Conservation (phyloP, 2,113 vertebrate genomes). For the Gymnogyps californianus region DNA sequence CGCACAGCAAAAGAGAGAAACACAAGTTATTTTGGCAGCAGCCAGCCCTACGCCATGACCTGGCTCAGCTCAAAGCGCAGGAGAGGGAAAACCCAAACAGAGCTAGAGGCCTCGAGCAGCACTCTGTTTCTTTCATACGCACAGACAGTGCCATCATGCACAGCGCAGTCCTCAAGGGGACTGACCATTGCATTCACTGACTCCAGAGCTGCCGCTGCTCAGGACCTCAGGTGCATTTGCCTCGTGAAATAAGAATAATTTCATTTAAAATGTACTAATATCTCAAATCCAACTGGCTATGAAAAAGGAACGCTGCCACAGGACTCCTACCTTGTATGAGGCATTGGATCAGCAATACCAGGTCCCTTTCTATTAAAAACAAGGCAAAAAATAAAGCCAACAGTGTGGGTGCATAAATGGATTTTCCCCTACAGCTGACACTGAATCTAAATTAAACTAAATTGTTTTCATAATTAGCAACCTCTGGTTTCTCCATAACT, state of each 20-base stretch:
- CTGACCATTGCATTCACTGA: rapidly evolving
- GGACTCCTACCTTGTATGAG: background rate
- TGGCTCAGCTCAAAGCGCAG: background rate
- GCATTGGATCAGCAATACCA: background rate
- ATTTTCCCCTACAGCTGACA: background rate
- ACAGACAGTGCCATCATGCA: rapidly evolving
- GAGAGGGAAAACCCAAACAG: background rate
- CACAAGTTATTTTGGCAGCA: background rate
- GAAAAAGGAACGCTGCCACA: background rate
- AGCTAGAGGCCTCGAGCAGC: background rate
- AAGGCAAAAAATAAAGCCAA: background rate
- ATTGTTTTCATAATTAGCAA: constrained; percentile 20
- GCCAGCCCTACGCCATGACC: rapidly evolving
- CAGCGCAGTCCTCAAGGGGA: background rate
- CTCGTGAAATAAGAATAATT: background rate
- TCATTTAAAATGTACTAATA: background rate
- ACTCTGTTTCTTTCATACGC: rapidly evolving
- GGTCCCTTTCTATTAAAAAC: background rate
- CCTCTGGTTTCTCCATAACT: constrained; percentile 47
- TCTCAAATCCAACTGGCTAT: background rate
- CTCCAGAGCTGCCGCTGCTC: background rate
- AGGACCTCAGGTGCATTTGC: background rate
- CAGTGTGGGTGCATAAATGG: background rate
- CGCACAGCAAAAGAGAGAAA: background rate
- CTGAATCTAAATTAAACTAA: constrained; percentile 27